Evolutionary conservation across 2,888 invertebrate species (phyloP).

Genomic region (Pilophorus perplexus): DNA sequence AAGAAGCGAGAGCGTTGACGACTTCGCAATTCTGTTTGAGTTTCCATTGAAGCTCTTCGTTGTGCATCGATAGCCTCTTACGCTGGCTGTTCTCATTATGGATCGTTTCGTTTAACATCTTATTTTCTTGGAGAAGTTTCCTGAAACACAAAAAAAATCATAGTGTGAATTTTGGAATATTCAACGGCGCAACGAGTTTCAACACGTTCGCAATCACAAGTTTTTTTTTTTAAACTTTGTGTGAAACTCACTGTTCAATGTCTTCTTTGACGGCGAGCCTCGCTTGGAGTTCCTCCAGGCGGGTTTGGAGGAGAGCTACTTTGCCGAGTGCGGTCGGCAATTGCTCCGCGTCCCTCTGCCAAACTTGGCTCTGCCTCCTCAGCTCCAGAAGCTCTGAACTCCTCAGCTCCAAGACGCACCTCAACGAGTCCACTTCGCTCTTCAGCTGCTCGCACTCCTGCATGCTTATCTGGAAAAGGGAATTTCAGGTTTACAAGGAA

Average conservation of each 20-base stretch:
- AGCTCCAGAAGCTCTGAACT: slow-evolving; percentile 80
- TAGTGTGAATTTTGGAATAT: no score
- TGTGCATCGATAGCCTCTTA: slow-evolving; percentile 72
- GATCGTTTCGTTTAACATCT: slow-evolving; percentile 68
- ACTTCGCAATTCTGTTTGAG: slow-evolving; percentile 79
- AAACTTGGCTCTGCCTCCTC: slow-evolving; percentile 66
- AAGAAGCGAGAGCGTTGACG: slow-evolving; percentile 52
- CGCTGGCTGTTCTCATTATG: slow-evolving; percentile 76
- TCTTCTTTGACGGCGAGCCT: slow-evolving; percentile 68
- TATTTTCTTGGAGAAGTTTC: slow-evolving; percentile 66
- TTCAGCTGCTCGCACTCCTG: slow-evolving; percentile 53
- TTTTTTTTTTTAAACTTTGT: no score
- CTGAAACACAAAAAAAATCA: slow-evolving; percentile 54
- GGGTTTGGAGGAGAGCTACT: slow-evolving; percentile 72
- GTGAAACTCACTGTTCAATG: slow-evolving; percentile 68
- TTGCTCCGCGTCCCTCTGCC: slow-evolving; percentile 70
- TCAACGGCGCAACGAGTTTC: no score
- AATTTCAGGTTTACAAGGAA: background rate
- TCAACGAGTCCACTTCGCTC: slow-evolving; percentile 77
- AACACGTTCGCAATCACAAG: no score
- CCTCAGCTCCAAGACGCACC: slow-evolving; percentile 83
- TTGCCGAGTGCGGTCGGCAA: slow-evolving; percentile 70
- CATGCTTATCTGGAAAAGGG: slow-evolving; percentile 31
- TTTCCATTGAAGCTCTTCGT: slow-evolving; percentile 86
- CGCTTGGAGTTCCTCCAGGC: slow-evolving; percentile 80